Evolutionary conservation across 1,140 invertebrate genomes (phyloP), one percentile per base, ranked within the genome.

Genomic region (Bombus difficillimus): DNA sequence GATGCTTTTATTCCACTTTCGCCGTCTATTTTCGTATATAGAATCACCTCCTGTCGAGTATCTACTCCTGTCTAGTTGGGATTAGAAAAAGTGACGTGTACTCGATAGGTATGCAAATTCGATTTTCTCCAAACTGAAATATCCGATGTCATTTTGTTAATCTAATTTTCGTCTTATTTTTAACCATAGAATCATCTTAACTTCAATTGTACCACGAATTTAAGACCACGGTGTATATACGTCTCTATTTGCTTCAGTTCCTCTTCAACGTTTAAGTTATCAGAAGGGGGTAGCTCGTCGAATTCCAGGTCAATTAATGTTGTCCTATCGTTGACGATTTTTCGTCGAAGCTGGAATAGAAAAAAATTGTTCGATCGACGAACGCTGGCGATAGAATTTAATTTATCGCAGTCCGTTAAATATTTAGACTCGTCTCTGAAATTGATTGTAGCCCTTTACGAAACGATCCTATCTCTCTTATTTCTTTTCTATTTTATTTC

Each of bases 381-480:
- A 69, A 47, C 41, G 32, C 32, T 37, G 3, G 0, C 47, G 37
- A 53, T 34, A n/a, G 80, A 74, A 62, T 81, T 57, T 81, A 37
- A 81, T 81, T 74, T 73, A 62, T 72, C 69, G n/a, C 69, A 39
- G 47, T 0, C 80, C 22, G 69, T 81, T 81, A 81, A 81, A 81
- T 81, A 81, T 81, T 81, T 81, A 81, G 69, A 73, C 47, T n/a
- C 10, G 22, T 43, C 28, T 22, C n/a, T 73, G 53, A 47, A 73
- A 81, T 41, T 66, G 69, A 34, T 41, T 41, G 37, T 37, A 59
- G n/a, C 69, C 69, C 18, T 73, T 41, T 25, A 5, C 28, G 37
- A 81, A 73, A 47, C 71, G 8, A 32, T 41, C 78, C 25, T 28
- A 37, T 72, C 64, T 8, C 43, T 71, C 41, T 72, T 22, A 25